Evolutionary conservation across 1,140 invertebrate genomes (phyloP).

Genomic region (Drosophila cardini): DNA sequence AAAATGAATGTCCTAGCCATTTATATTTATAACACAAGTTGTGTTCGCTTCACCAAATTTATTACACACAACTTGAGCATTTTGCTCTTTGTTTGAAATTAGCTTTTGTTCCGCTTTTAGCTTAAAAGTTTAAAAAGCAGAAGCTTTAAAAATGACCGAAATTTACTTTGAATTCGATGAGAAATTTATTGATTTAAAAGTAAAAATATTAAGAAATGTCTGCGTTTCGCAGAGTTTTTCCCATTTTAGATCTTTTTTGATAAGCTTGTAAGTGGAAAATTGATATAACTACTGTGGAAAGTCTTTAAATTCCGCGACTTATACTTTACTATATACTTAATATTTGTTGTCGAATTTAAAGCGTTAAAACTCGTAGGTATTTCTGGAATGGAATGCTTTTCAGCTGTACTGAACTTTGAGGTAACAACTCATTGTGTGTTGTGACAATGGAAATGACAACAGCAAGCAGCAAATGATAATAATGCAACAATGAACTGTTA

Average conservation of each 20-base stretch:
- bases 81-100: conserved; percentile 51
- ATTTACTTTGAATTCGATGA: neutral
- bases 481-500: conserved; percentile 62
- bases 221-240: too few relatives aligned
- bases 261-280: neutral
- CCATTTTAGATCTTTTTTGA: too few relatives aligned
- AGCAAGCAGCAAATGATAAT: conserved; percentile 61
- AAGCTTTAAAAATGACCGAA: neutral
- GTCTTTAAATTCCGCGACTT: too few relatives aligned
- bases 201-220: too few relatives aligned
- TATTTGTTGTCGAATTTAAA: too few relatives aligned
- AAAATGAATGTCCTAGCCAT: conserved; percentile 78
- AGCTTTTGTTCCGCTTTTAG: conserved; percentile 15
- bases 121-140: conserved; percentile 18
- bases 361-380: too few relatives aligned
- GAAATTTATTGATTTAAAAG: neutral
- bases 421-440: conserved; percentile 50
- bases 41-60: conserved; percentile 73
- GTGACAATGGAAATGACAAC: conserved; percentile 29
- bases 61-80: conserved; percentile 51
- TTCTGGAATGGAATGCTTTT: neutral
- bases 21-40: conserved; percentile 79
- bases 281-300: too few relatives aligned
- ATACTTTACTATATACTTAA: too few relatives aligned
- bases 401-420: conserved; percentile 22